These are phyloP conservation scores for Caenorhabditis briggsae DNA, from an alignment of 1,140 invertebrate genomes.

Conservation along the genomic window DNA sequence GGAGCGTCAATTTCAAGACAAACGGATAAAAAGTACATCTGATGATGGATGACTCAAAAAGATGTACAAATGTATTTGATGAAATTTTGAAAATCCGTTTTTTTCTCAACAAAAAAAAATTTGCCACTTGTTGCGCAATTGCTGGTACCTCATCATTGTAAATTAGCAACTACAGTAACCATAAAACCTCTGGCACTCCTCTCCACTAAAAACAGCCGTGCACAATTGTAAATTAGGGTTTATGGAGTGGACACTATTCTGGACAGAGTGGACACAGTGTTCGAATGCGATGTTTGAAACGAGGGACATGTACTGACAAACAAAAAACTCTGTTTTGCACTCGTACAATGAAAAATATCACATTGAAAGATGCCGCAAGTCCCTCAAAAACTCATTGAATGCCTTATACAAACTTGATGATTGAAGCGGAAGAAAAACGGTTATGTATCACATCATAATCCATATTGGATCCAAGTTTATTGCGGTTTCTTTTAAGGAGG, in stretches of 20 bases:
- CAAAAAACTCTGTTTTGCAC: no score
- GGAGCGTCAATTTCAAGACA: no score
- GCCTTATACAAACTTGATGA: conserved; percentile 53
- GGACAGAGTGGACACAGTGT: no score
- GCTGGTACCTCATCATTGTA: background rate
- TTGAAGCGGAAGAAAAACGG: conserved; percentile 41
- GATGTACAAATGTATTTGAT: no score
- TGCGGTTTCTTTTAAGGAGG: conserved; percentile 1
- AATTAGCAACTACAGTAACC: background rate
- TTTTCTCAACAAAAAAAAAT: background rate
- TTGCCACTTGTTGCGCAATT: conserved; percentile 12
- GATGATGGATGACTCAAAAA: no score
- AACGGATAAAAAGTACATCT: no score
- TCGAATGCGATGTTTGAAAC: no score
- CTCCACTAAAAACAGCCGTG: background rate
- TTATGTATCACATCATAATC: conserved; percentile 45
- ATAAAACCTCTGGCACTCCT: conserved; percentile 11
- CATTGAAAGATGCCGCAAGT: background rate
- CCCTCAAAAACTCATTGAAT: conserved; percentile 23
- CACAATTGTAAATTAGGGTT: conserved; percentile 27
- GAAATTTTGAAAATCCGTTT: no score
- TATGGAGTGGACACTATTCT: background rate
- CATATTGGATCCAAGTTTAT: conserved; percentile 42
- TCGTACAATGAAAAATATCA: no score
- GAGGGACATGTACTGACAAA: no score